These are phyloP conservation scores for Hydrocynus forskahlii DNA, from an alignment of 2,797 vertebrate species.

Conservation along the genomic window DNA sequence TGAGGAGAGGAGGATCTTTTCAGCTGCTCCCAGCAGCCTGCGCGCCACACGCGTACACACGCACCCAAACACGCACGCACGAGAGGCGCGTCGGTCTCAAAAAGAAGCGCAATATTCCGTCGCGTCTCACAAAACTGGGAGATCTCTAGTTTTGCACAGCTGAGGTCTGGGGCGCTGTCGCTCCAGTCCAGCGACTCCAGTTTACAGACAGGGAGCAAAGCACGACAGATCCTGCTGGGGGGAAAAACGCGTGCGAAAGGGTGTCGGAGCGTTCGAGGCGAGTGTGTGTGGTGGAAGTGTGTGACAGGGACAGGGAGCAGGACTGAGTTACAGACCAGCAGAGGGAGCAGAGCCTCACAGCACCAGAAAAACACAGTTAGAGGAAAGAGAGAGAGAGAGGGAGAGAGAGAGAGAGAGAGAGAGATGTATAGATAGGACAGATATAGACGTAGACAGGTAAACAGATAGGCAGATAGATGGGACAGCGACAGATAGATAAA, in stretches of 20 bases:
- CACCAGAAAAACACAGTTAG: neutral
- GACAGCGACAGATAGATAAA: too few relatives aligned
- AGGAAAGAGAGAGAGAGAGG: neutral
- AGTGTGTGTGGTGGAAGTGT: neutral
- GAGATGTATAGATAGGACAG: too few relatives aligned
- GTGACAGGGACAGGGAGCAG: neutral
- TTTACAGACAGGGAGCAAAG: too few relatives aligned
- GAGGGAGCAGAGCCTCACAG: conserved; percentile 51
- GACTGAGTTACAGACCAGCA: conserved; percentile 44
- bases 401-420: too few relatives aligned
- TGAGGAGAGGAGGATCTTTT: conserved; percentile 71
- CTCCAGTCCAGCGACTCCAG: too few relatives aligned
- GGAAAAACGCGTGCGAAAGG: too few relatives aligned
- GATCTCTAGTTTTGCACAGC: too few relatives aligned
- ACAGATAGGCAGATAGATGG: too few relatives aligned
- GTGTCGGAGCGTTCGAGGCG: too few relatives aligned
- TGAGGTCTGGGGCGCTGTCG: too few relatives aligned
- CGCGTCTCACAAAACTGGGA: neutral
- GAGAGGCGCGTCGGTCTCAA: neutral
- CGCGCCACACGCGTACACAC: conserved; percentile 29
- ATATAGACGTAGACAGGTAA: too few relatives aligned
- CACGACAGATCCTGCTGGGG: too few relatives aligned
- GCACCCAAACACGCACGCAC: neutral
- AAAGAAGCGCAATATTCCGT: neutral
- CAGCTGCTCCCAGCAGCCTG: conserved; percentile 42